Conservation (phyloP, 2,797 vertebrate species). For the Prionace glauca region DNA sequence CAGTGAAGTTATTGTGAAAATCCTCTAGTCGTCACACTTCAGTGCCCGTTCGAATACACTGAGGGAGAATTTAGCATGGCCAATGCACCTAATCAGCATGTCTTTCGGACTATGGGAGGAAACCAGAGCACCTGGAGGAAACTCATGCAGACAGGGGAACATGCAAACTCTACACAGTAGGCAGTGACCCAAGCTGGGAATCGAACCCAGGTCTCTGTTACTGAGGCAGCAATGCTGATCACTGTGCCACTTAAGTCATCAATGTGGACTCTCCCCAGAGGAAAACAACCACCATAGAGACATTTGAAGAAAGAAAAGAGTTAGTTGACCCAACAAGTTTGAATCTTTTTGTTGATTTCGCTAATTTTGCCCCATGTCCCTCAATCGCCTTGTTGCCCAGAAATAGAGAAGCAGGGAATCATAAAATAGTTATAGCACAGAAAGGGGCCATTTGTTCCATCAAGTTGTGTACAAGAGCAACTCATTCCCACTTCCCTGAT, state of each 20-base stretch:
- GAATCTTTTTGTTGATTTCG: not conserved
- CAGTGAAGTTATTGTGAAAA: too few species aligned
- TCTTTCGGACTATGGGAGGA: too few species aligned
- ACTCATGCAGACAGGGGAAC: too few species aligned
- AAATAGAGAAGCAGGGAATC: not conserved
- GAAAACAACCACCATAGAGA: not conserved
- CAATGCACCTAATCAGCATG: too few species aligned
- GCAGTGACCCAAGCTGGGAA: too few species aligned
- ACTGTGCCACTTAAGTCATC: not conserved
- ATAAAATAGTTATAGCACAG: not conserved
- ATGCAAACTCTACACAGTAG: too few species aligned
- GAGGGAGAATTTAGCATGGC: too few species aligned
- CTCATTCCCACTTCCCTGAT: not conserved
- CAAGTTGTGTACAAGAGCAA: not conserved
- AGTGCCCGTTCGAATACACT: too few species aligned
- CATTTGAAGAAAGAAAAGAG: not conserved
- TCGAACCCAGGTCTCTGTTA: too few species aligned
- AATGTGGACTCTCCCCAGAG: not conserved
- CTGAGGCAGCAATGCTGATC: too few species aligned
- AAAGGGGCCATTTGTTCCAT: not conserved
- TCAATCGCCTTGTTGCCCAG: not conserved
- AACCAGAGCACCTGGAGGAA: too few species aligned
- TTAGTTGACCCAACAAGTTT: not conserved
- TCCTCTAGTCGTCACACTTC: too few species aligned
- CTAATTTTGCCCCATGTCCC: not conserved